Conservation (phyloP, 2,888 invertebrate species). For the Agrochola lychnidis region DNA sequence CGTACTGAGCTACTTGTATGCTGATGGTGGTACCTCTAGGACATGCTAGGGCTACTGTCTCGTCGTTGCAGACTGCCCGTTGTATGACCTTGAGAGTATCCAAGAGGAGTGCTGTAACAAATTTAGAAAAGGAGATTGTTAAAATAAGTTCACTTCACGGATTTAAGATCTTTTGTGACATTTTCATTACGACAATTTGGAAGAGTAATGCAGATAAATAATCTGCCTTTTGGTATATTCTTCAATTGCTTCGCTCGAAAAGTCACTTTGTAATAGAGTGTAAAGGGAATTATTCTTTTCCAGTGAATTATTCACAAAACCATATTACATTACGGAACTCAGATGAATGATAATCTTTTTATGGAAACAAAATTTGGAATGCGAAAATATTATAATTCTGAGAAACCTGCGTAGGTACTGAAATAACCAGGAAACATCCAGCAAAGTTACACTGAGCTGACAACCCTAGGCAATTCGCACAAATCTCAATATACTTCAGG, state of each 20-base stretch:
- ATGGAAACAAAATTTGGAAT: conserved; percentile 4
- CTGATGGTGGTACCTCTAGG: conserved; percentile 98
- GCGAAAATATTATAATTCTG: conserved; percentile 18
- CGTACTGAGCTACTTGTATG: conserved; percentile 96
- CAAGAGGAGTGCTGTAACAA: conserved; percentile 94
- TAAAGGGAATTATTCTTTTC: background rate
- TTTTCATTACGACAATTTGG: background rate
- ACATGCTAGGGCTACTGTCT: conserved; percentile 95
- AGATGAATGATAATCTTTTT: conserved; percentile 18
- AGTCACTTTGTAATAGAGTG: background rate
- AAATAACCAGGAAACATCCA: conserved; percentile 12
- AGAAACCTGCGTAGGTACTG: background rate
- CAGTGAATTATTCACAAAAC: conserved; percentile 10
- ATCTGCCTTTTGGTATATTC: background rate
- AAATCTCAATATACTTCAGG: conserved; percentile 37
- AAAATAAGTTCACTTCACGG: background rate
- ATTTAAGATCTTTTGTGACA: background rate
- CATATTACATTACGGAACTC: conserved; percentile 9
- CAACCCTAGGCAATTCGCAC: conserved; percentile 1
- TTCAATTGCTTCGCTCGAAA: background rate
- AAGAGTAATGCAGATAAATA: background rate
- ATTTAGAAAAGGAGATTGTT: background rate
- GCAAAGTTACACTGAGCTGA: background rate
- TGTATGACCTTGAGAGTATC: conserved; percentile 97
- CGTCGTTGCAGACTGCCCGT: conserved; percentile 97